phyloP scores from a whole-genome alignment of 2,888 invertebrate genomes.

The Crossocerus cetratus region DNA sequence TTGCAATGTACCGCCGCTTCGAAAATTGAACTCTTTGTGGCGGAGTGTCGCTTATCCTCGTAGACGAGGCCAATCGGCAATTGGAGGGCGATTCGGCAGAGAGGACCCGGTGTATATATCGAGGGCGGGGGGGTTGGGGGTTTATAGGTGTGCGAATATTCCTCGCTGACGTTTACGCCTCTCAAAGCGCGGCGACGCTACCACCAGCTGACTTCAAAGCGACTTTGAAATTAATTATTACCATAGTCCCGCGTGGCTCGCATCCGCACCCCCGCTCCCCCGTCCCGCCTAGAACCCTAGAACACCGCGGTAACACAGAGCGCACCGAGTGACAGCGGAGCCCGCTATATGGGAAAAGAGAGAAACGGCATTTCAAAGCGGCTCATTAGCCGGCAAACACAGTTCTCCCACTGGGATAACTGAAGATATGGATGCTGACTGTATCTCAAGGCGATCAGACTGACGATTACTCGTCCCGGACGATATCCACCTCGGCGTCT shows the following conservation, averaged over 20 bases:
- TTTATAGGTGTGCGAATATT: constrained; percentile 35
- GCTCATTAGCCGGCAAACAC: constrained; percentile 61
- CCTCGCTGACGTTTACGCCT: constrained; percentile 50
- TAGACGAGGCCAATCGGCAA: background rate
- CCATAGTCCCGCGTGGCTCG: constrained; percentile 59
- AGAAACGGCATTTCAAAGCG: constrained; percentile 62
- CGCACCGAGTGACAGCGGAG: constrained; percentile 20
- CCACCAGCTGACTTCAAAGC: constrained; percentile 69
- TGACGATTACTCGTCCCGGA: too few relatives aligned
- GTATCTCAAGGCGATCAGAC: too few relatives aligned
- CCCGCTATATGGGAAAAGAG: constrained; percentile 44
- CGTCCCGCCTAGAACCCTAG: constrained; percentile 56
- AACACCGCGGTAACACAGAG: constrained; percentile 20
- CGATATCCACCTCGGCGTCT: too few relatives aligned
- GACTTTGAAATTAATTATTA: constrained; percentile 71
- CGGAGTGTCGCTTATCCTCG: too few relatives aligned
- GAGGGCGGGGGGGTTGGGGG: constrained; percentile 18
- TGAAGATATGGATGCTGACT: constrained; percentile 14
- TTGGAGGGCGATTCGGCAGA: constrained; percentile 12
- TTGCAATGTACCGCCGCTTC: constrained; percentile 21
- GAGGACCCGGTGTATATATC: constrained; percentile 40
- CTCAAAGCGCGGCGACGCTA: constrained; percentile 46
- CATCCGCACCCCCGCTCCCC: background rate
- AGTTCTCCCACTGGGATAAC: constrained; percentile 41
- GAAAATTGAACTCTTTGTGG: too few relatives aligned